These are phyloP conservation scores for Drosophila asahinai DNA, from an alignment of 1,140 invertebrate species.

Conservation along the genomic window DNA sequence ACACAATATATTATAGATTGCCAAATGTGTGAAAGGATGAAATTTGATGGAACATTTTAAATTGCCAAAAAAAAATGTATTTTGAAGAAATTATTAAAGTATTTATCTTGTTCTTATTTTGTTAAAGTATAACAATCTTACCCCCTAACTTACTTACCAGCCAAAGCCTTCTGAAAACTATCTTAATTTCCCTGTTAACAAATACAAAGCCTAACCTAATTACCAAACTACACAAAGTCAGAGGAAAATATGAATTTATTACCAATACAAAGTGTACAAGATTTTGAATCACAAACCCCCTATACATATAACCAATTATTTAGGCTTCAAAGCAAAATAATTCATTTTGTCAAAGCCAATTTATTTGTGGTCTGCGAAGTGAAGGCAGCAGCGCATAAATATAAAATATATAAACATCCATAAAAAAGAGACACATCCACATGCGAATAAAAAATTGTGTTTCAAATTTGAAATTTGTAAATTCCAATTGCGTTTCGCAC, in stretches of 20 bases:
- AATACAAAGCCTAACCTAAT: background rate
- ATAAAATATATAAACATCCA: constrained; percentile 14
- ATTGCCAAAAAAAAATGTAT: no score
- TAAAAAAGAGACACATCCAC: constrained; percentile 21
- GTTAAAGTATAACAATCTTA: background rate
- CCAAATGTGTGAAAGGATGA: background rate
- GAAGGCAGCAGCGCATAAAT: constrained; percentile 24
- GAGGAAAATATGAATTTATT: background rate
- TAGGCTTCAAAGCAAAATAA: constrained; percentile 48
- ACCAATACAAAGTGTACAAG: background rate
- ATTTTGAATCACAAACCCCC: background rate
- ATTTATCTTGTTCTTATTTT: background rate
- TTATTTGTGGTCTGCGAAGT: constrained; percentile 37
- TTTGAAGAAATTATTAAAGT: no score
- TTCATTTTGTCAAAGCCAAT: constrained; percentile 69
- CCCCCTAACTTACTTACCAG: no score
- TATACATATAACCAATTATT: constrained; percentile 47
- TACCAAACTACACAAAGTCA: background rate
- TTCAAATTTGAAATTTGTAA: constrained; percentile 73
- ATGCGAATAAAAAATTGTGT: constrained; percentile 60
- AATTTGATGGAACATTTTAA: no score
- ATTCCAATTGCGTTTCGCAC: constrained; percentile 74
- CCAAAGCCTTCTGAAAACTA: no score
- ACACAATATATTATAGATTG: background rate
- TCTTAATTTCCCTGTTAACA: background rate